Percentiles rank a stretch among this genome's conserved stretches.
Evolutionary conservation across 2,797 vertebrate genomes (phyloP).

Genomic region (Ptychadena robeensis): DNA sequence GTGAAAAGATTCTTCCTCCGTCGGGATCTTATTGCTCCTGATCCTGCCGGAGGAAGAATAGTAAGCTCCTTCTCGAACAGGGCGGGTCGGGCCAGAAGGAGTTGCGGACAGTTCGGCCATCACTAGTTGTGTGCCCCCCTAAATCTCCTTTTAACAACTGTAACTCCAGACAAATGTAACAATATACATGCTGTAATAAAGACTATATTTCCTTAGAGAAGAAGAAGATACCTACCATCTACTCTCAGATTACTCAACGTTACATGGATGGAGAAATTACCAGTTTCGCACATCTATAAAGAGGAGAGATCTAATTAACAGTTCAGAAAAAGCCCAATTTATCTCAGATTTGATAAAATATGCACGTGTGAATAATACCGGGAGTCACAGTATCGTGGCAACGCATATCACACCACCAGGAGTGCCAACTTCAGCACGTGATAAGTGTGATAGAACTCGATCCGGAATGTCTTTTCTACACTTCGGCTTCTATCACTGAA

Average conservation of each 20-base stretch:
- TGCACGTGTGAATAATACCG: neutral
- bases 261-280: conserved; percentile 89
- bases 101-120: too few species aligned
- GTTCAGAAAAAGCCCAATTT: neutral
- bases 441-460: neutral
- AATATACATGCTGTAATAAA: neutral
- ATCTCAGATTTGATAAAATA: neutral
- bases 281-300: conserved; percentile 86
- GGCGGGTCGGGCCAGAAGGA: too few species aligned
- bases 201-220: neutral
- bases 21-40: too few species aligned
- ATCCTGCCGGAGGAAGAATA: too few species aligned
- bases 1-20: too few species aligned
- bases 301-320: conserved; percentile 37
- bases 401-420: neutral
- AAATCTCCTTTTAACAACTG: too few species aligned
- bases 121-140: too few species aligned
- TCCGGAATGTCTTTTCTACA: neutral
- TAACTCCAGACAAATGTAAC: neutral
- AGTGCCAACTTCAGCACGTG: neutral
- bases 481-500: too few species aligned
- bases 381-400: neutral
- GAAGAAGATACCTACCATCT: conserved; percentile 75
- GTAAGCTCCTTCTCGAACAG: too few species aligned
- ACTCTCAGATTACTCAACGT: conserved; percentile 78